These are phyloP conservation scores for Romanogobio albipinnatus DNA, from an alignment of 2,113 vertebrate genomes.

Conservation along the genomic window DNA sequence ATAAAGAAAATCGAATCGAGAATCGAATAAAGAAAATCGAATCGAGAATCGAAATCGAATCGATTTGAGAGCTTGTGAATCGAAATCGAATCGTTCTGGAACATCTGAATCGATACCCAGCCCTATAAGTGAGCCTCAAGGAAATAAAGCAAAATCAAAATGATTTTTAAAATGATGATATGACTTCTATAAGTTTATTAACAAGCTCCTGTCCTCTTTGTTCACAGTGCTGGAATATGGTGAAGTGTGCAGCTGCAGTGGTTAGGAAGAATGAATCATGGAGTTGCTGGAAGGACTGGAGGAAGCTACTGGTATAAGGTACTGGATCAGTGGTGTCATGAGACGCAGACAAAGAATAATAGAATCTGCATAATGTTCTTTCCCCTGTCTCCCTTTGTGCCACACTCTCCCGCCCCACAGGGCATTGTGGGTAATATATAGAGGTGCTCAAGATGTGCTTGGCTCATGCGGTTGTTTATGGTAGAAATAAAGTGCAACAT, in stretches of 20 bases:
- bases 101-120: too few relatives aligned
- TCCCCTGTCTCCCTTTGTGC: conserved; percentile 23
- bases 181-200: neutral
- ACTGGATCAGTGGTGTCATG: conserved; percentile 64
- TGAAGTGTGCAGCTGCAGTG: conserved; percentile 51
- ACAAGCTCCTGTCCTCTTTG: neutral
- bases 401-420: conserved; percentile 37
- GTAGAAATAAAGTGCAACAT: conserved; percentile 67
- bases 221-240: conserved; percentile 1
- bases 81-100: too few relatives aligned
- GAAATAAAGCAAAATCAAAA: neutral
- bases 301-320: conserved; percentile 60
- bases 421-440: conserved; percentile 62
- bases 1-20: too few relatives aligned
- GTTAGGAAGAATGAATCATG: conserved; percentile 71
- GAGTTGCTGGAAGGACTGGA: conserved; percentile 56
- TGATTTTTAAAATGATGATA: neutral
- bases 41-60: too few relatives aligned
- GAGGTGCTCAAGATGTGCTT: conserved; percentile 52
- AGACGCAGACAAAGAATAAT: conserved; percentile 71
- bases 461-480: conserved; percentile 65
- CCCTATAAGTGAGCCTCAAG: neutral
- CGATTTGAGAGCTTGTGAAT: too few relatives aligned
- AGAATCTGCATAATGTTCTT: conserved; percentile 62
- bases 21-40: too few relatives aligned